These are phyloP conservation scores for Cydia splendana DNA, from an alignment of 1,140 invertebrate genomes.

Conservation along the genomic window DNA sequence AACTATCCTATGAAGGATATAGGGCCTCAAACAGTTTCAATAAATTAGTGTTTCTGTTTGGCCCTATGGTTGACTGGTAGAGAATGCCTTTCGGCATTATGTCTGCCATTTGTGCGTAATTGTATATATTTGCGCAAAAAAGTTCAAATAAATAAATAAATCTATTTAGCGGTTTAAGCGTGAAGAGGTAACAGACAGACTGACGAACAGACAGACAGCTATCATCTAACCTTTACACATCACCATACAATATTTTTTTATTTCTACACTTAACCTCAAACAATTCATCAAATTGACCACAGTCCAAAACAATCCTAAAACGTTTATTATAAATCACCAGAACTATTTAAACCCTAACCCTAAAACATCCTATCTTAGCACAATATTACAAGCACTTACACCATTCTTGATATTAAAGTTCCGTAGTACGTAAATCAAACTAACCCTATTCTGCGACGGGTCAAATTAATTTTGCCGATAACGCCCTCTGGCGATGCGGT, in stretches of 20 bases:
- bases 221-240: too few species aligned
- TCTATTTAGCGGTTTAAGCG: too few species aligned
- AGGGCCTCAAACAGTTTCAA: too few species aligned
- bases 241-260: background rate
- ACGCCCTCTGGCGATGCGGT: conserved; percentile 28
- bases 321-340: conserved; percentile 4
- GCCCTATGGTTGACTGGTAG: too few species aligned
- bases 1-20: too few species aligned
- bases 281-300: conserved; percentile 11
- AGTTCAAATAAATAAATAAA: too few species aligned
- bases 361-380: background rate
- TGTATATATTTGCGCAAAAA: too few species aligned
- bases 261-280: background rate
- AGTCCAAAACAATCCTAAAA: conserved; percentile 25
- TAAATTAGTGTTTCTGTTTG: too few species aligned
- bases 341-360: background rate
- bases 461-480: conserved; percentile 36
- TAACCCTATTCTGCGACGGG: conserved; percentile 14
- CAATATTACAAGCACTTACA: background rate
- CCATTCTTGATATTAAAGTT: background rate
- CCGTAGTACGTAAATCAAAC: conserved; percentile 8
- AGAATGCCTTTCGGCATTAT: too few species aligned
- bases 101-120: too few species aligned
- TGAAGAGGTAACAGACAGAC: too few species aligned
- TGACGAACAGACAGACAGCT: too few species aligned